Conservation (phyloP, 2,888 invertebrate genomes). For the Tinea pellionella region DNA sequence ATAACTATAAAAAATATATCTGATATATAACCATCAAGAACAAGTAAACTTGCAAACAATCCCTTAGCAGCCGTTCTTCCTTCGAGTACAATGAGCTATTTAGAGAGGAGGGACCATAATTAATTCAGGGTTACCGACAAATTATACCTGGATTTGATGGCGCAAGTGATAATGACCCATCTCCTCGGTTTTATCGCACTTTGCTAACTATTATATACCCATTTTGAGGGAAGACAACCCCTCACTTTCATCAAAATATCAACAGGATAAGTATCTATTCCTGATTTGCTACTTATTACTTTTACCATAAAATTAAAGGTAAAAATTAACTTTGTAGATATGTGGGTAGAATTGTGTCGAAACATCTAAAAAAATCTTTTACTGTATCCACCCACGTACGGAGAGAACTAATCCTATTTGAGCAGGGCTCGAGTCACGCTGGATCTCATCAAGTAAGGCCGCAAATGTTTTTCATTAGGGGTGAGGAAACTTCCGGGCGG, state of each 20-base stretch:
- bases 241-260: not conserved
- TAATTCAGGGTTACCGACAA: conserved; percentile 5
- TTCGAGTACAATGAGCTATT: not conserved
- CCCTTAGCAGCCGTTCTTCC: not conserved
- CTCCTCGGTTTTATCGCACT: not conserved
- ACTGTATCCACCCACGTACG: conserved; percentile 13
- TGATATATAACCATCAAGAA: too few species aligned
- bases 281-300: not conserved
- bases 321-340: too few species aligned
- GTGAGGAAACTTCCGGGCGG: conserved; percentile 37
- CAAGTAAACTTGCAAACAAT: too few species aligned
- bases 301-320: too few species aligned
- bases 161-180: conserved; percentile 4
- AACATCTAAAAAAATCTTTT: not conserved
- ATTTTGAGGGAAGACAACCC: not conserved
- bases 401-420: conserved; percentile 21
- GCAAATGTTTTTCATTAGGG: conserved; percentile 47
- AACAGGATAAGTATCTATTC: not conserved
- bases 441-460: conserved; percentile 34
- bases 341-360: not conserved
- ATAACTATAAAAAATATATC: not conserved
- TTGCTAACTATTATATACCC: conserved; percentile 1
- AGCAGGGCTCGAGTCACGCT: conserved; percentile 20
- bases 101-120: not conserved
- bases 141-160: not conserved